A percentile compares a stretch with the other conserved stretches of the same genome.
Conservation (phyloP, 2,113 vertebrate genomes). For the Erythrolamprus reginae region DNA sequence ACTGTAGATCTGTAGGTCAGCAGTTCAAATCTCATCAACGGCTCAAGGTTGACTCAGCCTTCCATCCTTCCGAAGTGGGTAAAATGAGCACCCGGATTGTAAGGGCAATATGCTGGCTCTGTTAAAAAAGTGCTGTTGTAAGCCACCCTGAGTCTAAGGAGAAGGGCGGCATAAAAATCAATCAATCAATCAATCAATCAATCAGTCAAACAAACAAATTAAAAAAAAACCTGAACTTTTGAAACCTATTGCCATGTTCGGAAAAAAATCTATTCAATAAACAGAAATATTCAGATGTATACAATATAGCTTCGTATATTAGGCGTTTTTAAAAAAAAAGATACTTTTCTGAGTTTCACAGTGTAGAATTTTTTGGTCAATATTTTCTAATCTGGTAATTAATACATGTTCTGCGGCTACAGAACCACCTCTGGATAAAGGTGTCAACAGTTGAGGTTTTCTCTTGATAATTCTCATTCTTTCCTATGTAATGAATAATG, state of each 20-base stretch:
- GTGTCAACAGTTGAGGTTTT: neutral
- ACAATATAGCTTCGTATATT: neutral
- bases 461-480: neutral
- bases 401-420: neutral
- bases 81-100: too few relatives aligned
- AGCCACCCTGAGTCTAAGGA: too few relatives aligned
- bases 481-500: neutral
- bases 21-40: too few relatives aligned
- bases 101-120: too few relatives aligned
- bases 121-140: too few relatives aligned
- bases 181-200: too few relatives aligned
- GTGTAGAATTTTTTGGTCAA: neutral
- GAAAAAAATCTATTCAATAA: neutral
- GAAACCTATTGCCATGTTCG: neutral
- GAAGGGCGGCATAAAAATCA: too few relatives aligned
- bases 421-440: neutral
- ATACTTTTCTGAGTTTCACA: neutral
- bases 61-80: too few relatives aligned
- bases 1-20: too few relatives aligned
- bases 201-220: too few relatives aligned
- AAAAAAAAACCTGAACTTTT: neutral
- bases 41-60: too few relatives aligned
- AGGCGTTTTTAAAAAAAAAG: neutral
- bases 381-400: neutral
- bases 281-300: neutral